Conservation (phyloP, 2,888 invertebrate species). For the Melikaiella ostensackeni region DNA sequence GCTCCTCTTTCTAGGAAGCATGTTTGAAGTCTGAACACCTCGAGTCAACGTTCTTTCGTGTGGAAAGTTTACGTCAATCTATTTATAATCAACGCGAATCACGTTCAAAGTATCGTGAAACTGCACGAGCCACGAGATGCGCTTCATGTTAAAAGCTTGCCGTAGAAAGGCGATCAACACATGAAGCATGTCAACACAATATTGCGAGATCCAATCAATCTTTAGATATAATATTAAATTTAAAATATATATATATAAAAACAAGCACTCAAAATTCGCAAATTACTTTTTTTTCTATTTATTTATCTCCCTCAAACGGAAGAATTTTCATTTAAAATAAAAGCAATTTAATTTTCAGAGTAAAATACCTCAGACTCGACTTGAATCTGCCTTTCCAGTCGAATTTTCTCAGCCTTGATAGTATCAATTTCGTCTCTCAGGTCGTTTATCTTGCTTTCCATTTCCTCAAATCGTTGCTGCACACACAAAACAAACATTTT, state of each 20-base stretch:
- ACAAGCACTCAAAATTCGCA: not conserved
- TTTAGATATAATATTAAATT: not conserved
- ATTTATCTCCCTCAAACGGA: not conserved
- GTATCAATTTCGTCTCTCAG: constrained; percentile 71
- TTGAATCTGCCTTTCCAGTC: constrained; percentile 71
- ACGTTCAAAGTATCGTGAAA: constrained; percentile 25
- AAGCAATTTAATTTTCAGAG: not conserved
- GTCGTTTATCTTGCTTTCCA: constrained; percentile 75
- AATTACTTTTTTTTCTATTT: not conserved
- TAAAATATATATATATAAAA: not conserved
- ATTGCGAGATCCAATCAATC: not conserved
- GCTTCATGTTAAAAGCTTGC: not conserved
- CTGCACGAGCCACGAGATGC: constrained; percentile 2
- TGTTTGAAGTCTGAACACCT: not conserved
- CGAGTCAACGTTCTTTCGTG: constrained; percentile 48
- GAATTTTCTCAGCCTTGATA: constrained; percentile 71
- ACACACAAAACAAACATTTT: constrained; percentile 62
- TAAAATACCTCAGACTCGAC: constrained; percentile 69
- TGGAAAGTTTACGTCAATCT: constrained; percentile 49
- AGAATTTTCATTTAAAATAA: constrained; percentile 16
- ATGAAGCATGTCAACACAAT: not conserved
- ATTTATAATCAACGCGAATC: constrained; percentile 46
- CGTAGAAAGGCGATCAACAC: not conserved
- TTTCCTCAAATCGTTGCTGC: constrained; percentile 75
- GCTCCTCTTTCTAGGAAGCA: constrained; percentile 5